Base-by-base conservation (phyloP, 2,113 vertebrate genomes). In the Hiodon tergisus region DNA sequence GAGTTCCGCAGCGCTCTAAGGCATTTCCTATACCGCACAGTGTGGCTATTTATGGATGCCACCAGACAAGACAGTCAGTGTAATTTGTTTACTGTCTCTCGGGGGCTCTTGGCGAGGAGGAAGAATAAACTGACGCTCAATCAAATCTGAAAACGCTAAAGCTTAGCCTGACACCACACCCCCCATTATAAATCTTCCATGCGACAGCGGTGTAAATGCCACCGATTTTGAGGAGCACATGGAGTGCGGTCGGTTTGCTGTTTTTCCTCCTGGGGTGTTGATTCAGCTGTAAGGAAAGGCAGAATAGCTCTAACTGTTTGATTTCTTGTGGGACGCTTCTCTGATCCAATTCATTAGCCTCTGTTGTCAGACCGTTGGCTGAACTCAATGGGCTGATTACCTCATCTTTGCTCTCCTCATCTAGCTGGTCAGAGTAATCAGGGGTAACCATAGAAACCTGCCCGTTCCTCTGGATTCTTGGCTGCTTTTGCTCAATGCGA, bases 361-460 rank as follows among this genome's bases (percentile, higher is more conserved):
- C 76, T 78, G 68, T 82, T 83, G 80, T 86, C 79, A 81, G 83
- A 84, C 68, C 78, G 76, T 76, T 81, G 76, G 63, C 74, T 73
- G 78, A 65, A 76, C 85, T 88, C 83, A 83, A 73, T 81, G 81
- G 78, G 81, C 82, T 82, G 80, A 83, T 88, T 85, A 83, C 83
- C 85, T 88, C 83, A 84, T 86, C 85, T 84, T 83, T 85, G 78
- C 79, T 83, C 81, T 71, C 50, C 58, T n/a, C 67, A 53, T 6
- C 70, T 59, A 81, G 84, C 88, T 76, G 75, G 76, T 80, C 81
- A 83, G 77, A 71, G 69, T 83, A 80, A 88, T 87, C 81, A 81
- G 74, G 81, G 46, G 88, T 90, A 86, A 82, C 91, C 87, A 91
- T 91, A 85, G 89, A 86, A 89, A 91, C 91, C 80, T 79, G 70